Evolutionary conservation across 92 coral and sea anemone species (phyloP).

Genomic region (Phenganax stokvisi): DNA sequence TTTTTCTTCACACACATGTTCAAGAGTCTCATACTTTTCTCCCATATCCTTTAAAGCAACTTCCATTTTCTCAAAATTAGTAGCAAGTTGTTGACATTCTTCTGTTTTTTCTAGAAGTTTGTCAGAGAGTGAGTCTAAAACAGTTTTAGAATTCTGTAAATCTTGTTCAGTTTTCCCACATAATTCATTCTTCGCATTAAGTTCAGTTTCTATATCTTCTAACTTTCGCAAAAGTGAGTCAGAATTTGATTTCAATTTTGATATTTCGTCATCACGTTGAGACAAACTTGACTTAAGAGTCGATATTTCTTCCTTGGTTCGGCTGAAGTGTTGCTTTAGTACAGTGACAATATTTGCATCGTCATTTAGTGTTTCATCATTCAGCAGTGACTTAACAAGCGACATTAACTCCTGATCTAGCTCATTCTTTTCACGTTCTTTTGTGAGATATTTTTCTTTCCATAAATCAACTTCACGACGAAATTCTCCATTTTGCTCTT

Average conservation of each 20-base stretch:
- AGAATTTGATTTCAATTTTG: conserved; percentile 51
- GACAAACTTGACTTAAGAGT: conserved; percentile 50
- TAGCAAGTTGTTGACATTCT: conserved; percentile 31
- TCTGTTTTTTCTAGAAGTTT: conserved; percentile 34
- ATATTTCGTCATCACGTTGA: conserved; percentile 45
- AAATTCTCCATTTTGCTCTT: conserved; percentile 50
- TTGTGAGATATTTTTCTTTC: conserved; percentile 37
- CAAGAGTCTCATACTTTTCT: conserved; percentile 54
- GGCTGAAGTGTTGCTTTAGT: conserved; percentile 42
- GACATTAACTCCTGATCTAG: conserved; percentile 22
- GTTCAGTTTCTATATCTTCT: conserved; percentile 63
- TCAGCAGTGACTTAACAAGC: background rate
- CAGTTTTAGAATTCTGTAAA: conserved; percentile 33
- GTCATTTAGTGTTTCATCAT: background rate
- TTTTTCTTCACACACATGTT: conserved; percentile 46
- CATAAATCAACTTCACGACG: conserved; percentile 21
- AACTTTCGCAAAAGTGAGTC: conserved; percentile 55
- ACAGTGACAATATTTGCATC: conserved; percentile 18
- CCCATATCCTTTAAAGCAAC: conserved; percentile 46
- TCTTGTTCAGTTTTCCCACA: conserved; percentile 54
- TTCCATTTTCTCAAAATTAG: conserved; percentile 44
- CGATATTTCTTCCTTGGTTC: conserved; percentile 47
- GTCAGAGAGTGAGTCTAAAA: conserved; percentile 26
- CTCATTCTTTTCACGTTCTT: conserved; percentile 40
- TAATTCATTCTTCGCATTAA: conserved; percentile 48